Conservation (phyloP, 2,113 vertebrate species). For the Dolichotis patagonum region DNA sequence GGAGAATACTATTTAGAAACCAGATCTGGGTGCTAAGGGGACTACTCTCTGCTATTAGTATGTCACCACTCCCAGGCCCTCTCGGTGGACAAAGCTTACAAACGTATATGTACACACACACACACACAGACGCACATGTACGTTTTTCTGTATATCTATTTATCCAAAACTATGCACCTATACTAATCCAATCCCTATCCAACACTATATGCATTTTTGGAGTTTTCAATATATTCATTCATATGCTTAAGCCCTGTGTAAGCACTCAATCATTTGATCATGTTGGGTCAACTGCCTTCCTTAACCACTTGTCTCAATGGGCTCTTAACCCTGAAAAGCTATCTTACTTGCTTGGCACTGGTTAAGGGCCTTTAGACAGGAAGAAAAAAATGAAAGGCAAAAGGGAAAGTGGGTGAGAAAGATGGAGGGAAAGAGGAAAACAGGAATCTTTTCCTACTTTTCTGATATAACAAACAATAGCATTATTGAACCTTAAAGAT, state of each 20-base stretch:
- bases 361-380: background rate
- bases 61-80: background rate
- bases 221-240: background rate
- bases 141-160: background rate
- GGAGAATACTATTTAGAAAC: background rate
- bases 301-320: background rate
- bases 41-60: background rate
- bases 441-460: background rate
- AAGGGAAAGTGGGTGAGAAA: background rate
- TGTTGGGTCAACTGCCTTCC: background rate
- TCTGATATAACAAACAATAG: conserved; percentile 35
- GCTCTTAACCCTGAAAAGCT: background rate
- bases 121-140: background rate
- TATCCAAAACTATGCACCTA: background rate
- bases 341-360: background rate
- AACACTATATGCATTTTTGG: background rate
- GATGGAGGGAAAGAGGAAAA: background rate
- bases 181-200: background rate
- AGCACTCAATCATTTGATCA: background rate
- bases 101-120: background rate
- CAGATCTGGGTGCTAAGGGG: background rate
- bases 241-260: background rate
- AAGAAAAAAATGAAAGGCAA: background rate
- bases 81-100: background rate
- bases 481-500: conserved; percentile 16